Conservation (phyloP, 2,797 vertebrate species). For the Gambelia wislizenii region DNA sequence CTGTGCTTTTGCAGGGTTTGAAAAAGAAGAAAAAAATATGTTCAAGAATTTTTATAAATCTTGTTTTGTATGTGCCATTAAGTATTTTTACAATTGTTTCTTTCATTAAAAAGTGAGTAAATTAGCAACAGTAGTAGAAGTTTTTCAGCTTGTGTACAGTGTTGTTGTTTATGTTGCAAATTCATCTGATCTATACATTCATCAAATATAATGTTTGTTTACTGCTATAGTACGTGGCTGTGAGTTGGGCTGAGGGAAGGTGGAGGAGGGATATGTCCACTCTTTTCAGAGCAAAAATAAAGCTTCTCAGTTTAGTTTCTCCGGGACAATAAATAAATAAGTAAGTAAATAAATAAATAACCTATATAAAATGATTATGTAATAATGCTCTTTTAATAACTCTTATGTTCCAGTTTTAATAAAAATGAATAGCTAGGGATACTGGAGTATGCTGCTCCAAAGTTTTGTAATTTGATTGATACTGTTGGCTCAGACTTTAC, state of each 20-base stretch:
- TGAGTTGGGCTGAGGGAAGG: neutral
- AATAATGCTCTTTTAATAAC: slow-evolving; percentile 4
- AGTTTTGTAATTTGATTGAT: neutral
- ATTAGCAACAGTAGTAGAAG: slow-evolving; percentile 36
- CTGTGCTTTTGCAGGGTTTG: slow-evolving; percentile 50
- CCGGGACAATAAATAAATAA: neutral
- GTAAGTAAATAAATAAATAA: neutral
- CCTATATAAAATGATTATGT: neutral
- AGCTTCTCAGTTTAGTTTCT: neutral
- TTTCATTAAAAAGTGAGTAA: slow-evolving; percentile 34
- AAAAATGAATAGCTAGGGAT: slow-evolving; percentile 6
- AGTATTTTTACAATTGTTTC: slow-evolving; percentile 49
- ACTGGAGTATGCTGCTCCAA: neutral
- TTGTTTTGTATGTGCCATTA: slow-evolving; percentile 39
- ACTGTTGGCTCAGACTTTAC: neutral
- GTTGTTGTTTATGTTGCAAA: slow-evolving; percentile 22
- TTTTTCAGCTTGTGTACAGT: neutral
- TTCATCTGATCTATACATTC: slow-evolving; percentile 27
- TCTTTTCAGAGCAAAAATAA: neutral
- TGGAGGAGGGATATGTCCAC: slow-evolving; percentile 15
- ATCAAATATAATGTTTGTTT: slow-evolving; percentile 42
- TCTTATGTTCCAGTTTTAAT: neutral
- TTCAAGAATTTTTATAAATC: slow-evolving; percentile 44
- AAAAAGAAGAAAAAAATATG: slow-evolving; percentile 53
- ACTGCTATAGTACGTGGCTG: neutral